Evolutionary conservation across 2,888 invertebrate genomes (phyloP).

Genomic region (Drosophila infuscata): DNA sequence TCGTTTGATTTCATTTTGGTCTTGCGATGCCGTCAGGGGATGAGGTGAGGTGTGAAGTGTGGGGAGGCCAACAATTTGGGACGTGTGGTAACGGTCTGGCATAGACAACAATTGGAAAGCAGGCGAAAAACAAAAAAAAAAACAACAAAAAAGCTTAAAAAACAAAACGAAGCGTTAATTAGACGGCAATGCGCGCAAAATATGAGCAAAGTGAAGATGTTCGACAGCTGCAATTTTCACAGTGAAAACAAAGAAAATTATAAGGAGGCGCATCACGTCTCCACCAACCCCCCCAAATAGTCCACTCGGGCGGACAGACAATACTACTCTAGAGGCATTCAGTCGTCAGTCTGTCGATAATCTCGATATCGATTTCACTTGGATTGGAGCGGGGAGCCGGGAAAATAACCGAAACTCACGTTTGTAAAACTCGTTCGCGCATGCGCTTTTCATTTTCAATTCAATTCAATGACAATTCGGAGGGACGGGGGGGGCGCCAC

Average conservation of each 20-base stretch:
- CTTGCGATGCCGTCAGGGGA: constrained; percentile 10
- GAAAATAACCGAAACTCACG: constrained; percentile 48
- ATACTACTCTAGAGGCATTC: constrained; percentile 4
- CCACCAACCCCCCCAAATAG: neutral
- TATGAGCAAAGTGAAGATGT: constrained; percentile 68
- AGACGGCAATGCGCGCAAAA: constrained; percentile 51
- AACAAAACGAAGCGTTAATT: constrained; percentile 65
- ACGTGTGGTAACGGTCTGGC: constrained; percentile 38
- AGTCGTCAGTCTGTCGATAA: constrained; percentile 35
- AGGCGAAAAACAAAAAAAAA: constrained; percentile 54
- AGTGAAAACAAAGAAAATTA: constrained; percentile 66
- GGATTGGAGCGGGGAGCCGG: constrained; percentile 20
- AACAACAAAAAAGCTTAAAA: constrained; percentile 35
- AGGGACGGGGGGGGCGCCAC: constrained; percentile 62
- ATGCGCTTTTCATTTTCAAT: constrained; percentile 76
- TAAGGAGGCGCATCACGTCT: constrained; percentile 20
- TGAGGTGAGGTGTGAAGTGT: neutral
- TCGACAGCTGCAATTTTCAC: constrained; percentile 63
- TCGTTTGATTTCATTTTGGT: constrained; percentile 61
- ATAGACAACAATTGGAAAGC: constrained; percentile 70
- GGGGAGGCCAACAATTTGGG: constrained; percentile 38
- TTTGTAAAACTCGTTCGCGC: constrained; percentile 65
- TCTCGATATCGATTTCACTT: constrained; percentile 75
- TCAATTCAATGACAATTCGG: constrained; percentile 69
- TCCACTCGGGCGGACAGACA: neutral